Evolutionary conservation across 2,113 vertebrate species (phyloP).

Genomic region (Alethe diademata): DNA sequence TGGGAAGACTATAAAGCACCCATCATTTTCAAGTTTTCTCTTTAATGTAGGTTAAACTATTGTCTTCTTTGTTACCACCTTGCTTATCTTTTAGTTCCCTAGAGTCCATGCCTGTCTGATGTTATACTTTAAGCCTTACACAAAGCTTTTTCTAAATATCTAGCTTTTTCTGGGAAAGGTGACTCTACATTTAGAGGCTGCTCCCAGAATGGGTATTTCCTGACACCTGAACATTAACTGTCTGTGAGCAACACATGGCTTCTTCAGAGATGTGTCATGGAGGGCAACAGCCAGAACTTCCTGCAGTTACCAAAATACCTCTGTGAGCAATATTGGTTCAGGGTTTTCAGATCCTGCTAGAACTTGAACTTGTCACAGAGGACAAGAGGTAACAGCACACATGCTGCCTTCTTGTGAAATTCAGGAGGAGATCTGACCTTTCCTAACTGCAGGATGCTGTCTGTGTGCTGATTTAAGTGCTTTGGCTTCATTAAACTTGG

Average conservation of each 20-base stretch:
- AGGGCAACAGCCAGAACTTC: constrained; percentile 55
- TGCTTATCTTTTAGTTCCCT: not conserved
- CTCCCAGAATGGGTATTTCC: constrained; percentile 35
- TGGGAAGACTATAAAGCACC: not conserved
- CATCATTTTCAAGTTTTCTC: not conserved
- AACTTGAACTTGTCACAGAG: constrained; percentile 44
- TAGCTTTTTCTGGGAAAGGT: constrained; percentile 29
- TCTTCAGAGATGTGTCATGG: constrained; percentile 30
- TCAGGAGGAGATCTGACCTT: constrained; percentile 45
- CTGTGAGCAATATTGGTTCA: not conserved
- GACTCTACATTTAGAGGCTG: not conserved
- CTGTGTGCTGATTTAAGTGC: constrained; percentile 5
- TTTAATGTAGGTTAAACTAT: not conserved
- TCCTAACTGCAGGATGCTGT: constrained; percentile 1
- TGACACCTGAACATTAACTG: constrained; percentile 24
- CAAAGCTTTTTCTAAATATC: not conserved
- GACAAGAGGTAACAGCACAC: constrained; percentile 51
- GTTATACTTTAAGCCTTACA: not conserved
- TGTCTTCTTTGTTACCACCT: not conserved
- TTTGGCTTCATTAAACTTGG: not conserved
- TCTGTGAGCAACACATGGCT: not conserved
- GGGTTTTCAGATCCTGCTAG: not conserved
- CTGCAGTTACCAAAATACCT: constrained; percentile 42
- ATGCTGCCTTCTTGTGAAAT: constrained; percentile 29
- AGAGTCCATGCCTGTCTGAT: not conserved